Evolutionary conservation across 64 coral and sea anemone species (phyloP), one percentile per base, ranked within the genome.

Genomic region (Acropora yongei): DNA sequence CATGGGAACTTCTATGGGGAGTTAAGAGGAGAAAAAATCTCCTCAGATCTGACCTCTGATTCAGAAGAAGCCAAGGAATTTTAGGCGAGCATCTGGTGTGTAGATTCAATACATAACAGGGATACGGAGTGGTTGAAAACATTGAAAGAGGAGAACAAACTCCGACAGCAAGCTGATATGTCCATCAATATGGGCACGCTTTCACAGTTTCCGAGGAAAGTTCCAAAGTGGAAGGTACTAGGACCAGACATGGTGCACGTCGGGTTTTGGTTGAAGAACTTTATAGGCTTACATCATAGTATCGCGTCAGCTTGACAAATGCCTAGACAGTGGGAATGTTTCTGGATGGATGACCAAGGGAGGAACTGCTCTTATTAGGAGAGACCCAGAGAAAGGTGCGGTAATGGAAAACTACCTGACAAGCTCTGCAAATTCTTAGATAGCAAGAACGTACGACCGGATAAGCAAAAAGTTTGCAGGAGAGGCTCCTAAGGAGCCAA

Each of bases 181-280:
- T 30, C 30, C 30, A 30, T 30, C 30, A 30, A 30, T 30, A 30
- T 30, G 30, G 30, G 30, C 30, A 30, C 30, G 30, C 30, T 55
- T 55, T 75, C 44, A 71, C 49, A 83, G 11, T 69, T 84, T 50
- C 80, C 76, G 41, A 90, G 71, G 73, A 95, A 90, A 74, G 61
- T 80, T 30, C 44, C 81, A 9, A 90, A 86, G 71, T 94, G 93
- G 79, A 94, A 94, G 66, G 93, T 72, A 68, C 47, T 57, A 65
- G 80, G 87, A 57, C 80, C 81, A 80, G 80, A 90, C 76, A 75
- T 78, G 30, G 87, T 78, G 42, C 39, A 67, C 58, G 30, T 30
- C 30, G 93, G 88, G 76, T 95, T 86, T 76, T 87, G 88, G 82
- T 72, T 95, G 12, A 95, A 87, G 88, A 95, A 84, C 46, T 80